phyloP scores from a whole-genome alignment of 2,888 invertebrate genomes.

The Synergus japonicus region DNA sequence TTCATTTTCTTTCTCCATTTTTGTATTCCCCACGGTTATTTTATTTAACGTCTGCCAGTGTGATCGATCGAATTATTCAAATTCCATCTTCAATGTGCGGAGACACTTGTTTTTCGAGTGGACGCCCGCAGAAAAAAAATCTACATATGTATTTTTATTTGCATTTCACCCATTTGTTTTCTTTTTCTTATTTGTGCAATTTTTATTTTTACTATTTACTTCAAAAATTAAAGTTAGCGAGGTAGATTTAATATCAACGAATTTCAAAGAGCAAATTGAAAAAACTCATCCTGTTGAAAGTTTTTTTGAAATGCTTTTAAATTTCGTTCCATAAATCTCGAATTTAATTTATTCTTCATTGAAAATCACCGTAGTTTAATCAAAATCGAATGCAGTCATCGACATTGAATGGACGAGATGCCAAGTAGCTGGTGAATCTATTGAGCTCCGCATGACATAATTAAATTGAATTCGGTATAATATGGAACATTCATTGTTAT shows the following conservation, averaged over 20 bases:
- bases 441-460: conserved; percentile 23
- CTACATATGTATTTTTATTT: too few relatives aligned
- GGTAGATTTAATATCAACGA: too few relatives aligned
- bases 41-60: too few relatives aligned
- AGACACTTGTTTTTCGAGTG: too few relatives aligned
- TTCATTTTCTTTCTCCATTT: too few relatives aligned
- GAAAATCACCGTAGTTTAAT: not conserved
- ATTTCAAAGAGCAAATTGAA: not conserved
- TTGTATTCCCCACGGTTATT: too few relatives aligned
- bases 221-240: not conserved
- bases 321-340: not conserved
- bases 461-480: conserved; percentile 19
- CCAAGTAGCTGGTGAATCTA: conserved; percentile 8
- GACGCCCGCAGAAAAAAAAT: too few relatives aligned
- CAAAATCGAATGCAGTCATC: conserved; percentile 26
- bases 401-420: not conserved
- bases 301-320: not conserved
- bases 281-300: not conserved
- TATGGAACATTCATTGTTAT: conserved; percentile 4
- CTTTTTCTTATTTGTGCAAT: too few relatives aligned
- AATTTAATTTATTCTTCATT: conserved; percentile 2
- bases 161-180: too few relatives aligned
- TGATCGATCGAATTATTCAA: too few relatives aligned
- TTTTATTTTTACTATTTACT: not conserved
- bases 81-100: too few relatives aligned